Conservation (phyloP, 2,113 vertebrate species). For the Micronisus gabar region DNA sequence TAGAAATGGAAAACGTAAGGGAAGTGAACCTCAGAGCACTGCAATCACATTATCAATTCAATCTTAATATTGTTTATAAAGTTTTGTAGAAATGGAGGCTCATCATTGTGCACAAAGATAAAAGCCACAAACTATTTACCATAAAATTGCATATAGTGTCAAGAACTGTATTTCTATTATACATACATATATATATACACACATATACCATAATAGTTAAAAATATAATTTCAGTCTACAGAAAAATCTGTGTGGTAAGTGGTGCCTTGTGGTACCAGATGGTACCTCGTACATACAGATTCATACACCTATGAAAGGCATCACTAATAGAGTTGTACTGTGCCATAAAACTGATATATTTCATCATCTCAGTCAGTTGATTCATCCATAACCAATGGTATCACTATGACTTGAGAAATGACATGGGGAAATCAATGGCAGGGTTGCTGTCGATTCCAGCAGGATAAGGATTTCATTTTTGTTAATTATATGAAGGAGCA, state of each 20-base stretch:
- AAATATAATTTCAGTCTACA: background rate
- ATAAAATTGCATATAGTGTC: background rate
- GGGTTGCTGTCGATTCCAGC: background rate
- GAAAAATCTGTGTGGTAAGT: background rate
- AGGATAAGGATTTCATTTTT: background rate
- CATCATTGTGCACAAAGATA: background rate
- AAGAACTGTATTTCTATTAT: background rate
- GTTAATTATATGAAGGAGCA: background rate
- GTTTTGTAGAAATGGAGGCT: background rate
- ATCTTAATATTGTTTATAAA: background rate
- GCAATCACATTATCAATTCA: background rate
- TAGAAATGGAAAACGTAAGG: background rate
- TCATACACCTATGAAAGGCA: background rate
- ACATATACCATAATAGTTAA: background rate
- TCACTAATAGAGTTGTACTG: background rate
- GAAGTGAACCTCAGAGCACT: background rate
- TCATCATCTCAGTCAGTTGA: background rate
- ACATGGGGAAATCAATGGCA: background rate
- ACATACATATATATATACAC: too few relatives aligned
- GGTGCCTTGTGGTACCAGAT: background rate
- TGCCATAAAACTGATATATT: background rate
- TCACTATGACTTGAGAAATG: background rate
- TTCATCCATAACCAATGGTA: background rate
- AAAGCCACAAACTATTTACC: background rate
- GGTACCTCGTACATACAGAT: background rate